Conservation (phyloP, 1,140 invertebrate species). For the Calephelis nemesis region DNA sequence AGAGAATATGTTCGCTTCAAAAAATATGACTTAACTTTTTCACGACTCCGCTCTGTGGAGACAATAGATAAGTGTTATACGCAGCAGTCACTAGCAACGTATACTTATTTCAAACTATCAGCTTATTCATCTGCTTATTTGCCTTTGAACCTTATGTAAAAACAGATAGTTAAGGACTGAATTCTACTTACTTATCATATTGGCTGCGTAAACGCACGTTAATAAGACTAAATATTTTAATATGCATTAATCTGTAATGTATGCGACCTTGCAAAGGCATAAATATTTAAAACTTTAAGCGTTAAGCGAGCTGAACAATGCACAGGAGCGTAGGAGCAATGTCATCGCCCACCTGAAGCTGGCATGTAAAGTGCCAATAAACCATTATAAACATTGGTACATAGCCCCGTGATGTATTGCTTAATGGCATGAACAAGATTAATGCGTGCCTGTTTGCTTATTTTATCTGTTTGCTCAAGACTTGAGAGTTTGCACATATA, state of each 20-base stretch:
- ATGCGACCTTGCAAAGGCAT: slow-evolving; percentile 15
- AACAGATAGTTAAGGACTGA: not conserved
- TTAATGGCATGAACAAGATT: slow-evolving; percentile 17
- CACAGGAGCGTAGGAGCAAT: slow-evolving; percentile 34
- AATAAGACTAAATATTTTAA: not conserved
- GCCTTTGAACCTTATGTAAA: too few species aligned
- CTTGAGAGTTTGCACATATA: not conserved
- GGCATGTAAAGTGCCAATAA: slow-evolving; percentile 15
- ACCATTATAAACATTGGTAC: slow-evolving; percentile 18
- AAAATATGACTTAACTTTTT: too few species aligned
- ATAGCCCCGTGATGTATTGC: slow-evolving; percentile 19
- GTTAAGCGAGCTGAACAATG: slow-evolving; percentile 21
- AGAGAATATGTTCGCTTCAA: too few species aligned
- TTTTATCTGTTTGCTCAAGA: not conserved
- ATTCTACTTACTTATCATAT: not conserved
- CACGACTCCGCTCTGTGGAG: too few species aligned
- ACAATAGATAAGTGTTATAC: too few species aligned
- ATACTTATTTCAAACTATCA: too few species aligned
- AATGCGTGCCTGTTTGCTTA: slow-evolving; percentile 20
- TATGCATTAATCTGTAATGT: not conserved
- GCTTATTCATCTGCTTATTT: too few species aligned
- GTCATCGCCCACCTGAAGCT: slow-evolving; percentile 33
- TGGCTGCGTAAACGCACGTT: not conserved
- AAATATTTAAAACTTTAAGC: slow-evolving; percentile 16
- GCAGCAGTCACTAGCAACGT: too few species aligned